Evolutionary conservation across 1,140 invertebrate genomes (phyloP).

Genomic region (Drosophila lowei): DNA sequence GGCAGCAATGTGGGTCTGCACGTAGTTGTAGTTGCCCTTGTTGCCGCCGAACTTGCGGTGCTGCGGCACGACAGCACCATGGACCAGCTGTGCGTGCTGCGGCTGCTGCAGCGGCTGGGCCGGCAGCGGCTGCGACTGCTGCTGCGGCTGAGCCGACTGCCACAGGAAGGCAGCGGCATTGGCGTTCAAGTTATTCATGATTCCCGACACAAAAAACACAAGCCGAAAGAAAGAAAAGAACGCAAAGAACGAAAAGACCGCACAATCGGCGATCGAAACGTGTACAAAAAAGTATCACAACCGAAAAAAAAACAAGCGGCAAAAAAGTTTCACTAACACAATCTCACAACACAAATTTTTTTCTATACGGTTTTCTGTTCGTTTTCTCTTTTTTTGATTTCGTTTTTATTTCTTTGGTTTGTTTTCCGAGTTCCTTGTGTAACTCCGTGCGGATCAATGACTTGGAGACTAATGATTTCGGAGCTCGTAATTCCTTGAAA

Average conservation of each 20-base stretch:
- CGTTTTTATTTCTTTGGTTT: conserved; percentile 33
- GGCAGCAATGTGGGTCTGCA: conserved; percentile 40
- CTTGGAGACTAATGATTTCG: conserved; percentile 48
- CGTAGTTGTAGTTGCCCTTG: conserved; percentile 62
- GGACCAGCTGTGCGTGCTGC: conserved; percentile 24
- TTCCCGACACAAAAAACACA: neutral
- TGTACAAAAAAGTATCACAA: neutral
- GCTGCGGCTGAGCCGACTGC: conserved; percentile 31
- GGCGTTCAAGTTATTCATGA: conserved; percentile 65
- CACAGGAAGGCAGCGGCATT: conserved; percentile 59
- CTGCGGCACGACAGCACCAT: conserved; percentile 33
- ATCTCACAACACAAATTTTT: conserved; percentile 18
- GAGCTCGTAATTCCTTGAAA: neutral
- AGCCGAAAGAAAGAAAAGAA: neutral
- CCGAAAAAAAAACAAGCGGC: conserved; percentile 1
- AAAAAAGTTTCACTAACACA: conserved; percentile 20
- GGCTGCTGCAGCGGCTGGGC: conserved; percentile 17
- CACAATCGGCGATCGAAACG: neutral
- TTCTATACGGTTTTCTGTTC: conserved; percentile 20
- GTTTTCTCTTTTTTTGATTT: conserved; percentile 14
- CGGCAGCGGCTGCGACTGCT: conserved; percentile 18
- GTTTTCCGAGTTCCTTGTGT: conserved; percentile 26
- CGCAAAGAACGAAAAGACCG: neutral
- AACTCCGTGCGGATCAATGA: conserved; percentile 45
- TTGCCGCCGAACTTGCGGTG: conserved; percentile 60